These are phyloP conservation scores for Halcyon leucocephala DNA, from an alignment of 2,797 vertebrate species.

Conservation along the genomic window DNA sequence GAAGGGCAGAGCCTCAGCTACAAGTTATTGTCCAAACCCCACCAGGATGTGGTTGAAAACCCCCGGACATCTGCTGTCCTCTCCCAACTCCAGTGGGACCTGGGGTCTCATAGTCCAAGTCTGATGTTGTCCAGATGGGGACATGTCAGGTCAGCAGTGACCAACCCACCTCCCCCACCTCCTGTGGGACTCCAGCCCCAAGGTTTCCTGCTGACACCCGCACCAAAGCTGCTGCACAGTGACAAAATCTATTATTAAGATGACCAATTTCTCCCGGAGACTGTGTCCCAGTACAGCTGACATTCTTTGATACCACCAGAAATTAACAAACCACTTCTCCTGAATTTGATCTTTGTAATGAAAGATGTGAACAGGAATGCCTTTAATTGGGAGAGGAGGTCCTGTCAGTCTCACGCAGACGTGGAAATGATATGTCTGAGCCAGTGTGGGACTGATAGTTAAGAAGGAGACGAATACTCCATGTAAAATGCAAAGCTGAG, in stretches of 20 bases:
- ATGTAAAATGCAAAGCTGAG: neutral
- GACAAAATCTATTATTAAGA: neutral
- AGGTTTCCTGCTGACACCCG: neutral
- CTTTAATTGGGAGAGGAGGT: neutral
- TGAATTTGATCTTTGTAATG: neutral
- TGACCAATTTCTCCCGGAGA: neutral
- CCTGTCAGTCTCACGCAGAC: neutral
- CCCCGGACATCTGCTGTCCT: neutral
- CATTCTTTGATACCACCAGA: neutral
- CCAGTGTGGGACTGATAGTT: neutral
- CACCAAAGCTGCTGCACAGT: accelerated
- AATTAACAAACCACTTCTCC: neutral
- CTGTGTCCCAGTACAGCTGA: neutral
- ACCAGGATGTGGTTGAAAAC: accelerated
- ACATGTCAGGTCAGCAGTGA: accelerated
- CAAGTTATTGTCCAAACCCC: accelerated
- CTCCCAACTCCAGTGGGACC: neutral
- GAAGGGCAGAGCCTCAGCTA: neutral
- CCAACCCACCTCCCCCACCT: neutral
- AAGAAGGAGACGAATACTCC: neutral
- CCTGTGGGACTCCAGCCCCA: neutral
- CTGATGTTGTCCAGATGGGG: neutral
- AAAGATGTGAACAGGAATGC: neutral
- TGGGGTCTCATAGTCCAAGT: neutral
- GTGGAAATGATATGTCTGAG: slow-evolving; percentile 50